A percentile compares a stretch with the other conserved stretches of the same genome.
Conservation (phyloP, 2,113 vertebrate species). For the Sula dactylatra region DNA sequence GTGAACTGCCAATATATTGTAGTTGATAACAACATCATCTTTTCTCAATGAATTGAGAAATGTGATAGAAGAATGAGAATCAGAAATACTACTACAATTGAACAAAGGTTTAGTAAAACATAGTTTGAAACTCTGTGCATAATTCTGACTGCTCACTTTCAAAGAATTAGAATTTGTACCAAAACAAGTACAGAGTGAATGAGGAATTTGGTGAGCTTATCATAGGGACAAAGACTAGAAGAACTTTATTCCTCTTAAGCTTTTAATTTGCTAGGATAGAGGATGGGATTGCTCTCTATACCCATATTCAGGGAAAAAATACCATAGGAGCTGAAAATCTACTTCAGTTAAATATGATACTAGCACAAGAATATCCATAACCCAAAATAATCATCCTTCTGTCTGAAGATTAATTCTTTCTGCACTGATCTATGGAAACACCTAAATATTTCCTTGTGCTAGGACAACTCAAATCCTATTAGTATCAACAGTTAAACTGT, state of each 20-base stretch:
- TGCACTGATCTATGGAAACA: background rate
- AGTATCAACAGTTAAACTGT: background rate
- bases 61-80: no score
- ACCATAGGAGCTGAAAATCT: background rate
- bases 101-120: background rate
- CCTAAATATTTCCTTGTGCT: background rate
- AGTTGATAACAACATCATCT: background rate
- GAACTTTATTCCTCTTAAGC: background rate
- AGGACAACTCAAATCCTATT: background rate
- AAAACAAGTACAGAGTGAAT: background rate
- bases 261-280: background rate
- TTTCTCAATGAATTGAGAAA: background rate
- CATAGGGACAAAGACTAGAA: background rate
- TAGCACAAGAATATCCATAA: background rate
- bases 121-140: background rate
- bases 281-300: background rate
- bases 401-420: background rate
- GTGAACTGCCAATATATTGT: background rate
- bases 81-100: background rate
- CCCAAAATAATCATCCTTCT: background rate
- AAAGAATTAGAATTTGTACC: background rate
- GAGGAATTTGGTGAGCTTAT: background rate
- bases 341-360: background rate
- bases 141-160: background rate
- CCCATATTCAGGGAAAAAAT: background rate